Base-by-base conservation (phyloP, 2,797 vertebrate species). In the Strix occidentalis region DNA sequence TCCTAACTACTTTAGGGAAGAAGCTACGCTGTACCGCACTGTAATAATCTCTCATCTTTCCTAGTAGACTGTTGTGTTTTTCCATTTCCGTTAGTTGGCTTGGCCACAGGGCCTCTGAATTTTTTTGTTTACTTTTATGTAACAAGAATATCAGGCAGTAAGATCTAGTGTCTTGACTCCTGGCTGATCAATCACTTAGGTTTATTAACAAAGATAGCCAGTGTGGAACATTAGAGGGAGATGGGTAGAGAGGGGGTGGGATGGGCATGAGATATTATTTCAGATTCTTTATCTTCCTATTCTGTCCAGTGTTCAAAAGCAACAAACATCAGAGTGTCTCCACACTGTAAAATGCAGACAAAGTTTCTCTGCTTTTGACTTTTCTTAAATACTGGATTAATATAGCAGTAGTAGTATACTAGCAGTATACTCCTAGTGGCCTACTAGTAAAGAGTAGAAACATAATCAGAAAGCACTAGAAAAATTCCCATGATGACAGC, bases 81-180 rank as follows among this genome's bases (percentile, higher is more conserved):
- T 91, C 87, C 79, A 87, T 90, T 96, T 91, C 87, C 6, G 1
- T 66, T 48, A 18, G 25, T 2, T 76, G 85, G 7, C 18, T 80
- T 86, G 65, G 46, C 85, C 65, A 65, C 11, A 0, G 70, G 65
- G 43, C 16, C 86, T 76, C 51, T 76, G 43, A 31, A 29, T 95
- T 85, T 91, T 89, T 91, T 94, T 51, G 5, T 68, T 86, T 81
- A 35, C 19, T 95, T 84, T 91, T 93, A 91, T 74, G 56, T 31
- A 90, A 95, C 43, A 60, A 9, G 16, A 76, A 41, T 37, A 54
- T 16, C 66, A 93, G 46, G 83, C 82, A 85, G 46, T 54, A 57
- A 60, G 56, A 83, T 23, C 5, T 33, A 85, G 37, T 9, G 12
- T 3, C 64, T 85, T 79, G 61, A 71, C 69, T 37, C 23, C 61